A percentile compares a stretch with the other conserved stretches of the same genome.
These are phyloP conservation scores for Nomada fabriciana DNA, from an alignment of 2,888 invertebrate species.

Conservation along the genomic window DNA sequence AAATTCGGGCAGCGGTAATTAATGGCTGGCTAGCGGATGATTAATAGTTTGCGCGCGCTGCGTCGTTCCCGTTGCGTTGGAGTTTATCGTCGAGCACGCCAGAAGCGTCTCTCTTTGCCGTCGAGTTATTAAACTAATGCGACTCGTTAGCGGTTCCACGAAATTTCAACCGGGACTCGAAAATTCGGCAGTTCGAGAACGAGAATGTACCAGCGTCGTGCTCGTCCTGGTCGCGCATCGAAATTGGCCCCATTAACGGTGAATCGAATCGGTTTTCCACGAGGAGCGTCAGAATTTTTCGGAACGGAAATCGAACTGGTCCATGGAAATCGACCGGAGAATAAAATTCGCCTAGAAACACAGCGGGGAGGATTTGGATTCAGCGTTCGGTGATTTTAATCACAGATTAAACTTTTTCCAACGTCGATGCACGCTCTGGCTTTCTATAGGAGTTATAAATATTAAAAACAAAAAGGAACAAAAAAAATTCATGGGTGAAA, in stretches of 20 bases:
- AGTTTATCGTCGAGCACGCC: slow-evolving; percentile 53
- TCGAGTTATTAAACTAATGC: slow-evolving; percentile 76
- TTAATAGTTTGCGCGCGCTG: slow-evolving; percentile 55
- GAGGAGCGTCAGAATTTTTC: neutral
- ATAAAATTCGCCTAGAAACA: neutral
- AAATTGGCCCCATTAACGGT: slow-evolving; percentile 68
- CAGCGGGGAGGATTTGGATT: neutral
- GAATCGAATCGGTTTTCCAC: neutral
- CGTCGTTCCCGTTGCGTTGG: slow-evolving; percentile 41
- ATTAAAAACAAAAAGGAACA: slow-evolving; percentile 8
- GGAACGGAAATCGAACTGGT: neutral
- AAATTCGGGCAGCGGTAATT: slow-evolving; percentile 59
- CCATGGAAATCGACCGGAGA: slow-evolving; percentile 12
- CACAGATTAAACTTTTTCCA: slow-evolving; percentile 25
- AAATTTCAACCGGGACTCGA: slow-evolving; percentile 41
- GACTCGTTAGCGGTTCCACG: slow-evolving; percentile 63
- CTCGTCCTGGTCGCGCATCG: neutral
- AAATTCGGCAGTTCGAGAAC: slow-evolving; percentile 36
- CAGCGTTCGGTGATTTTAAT: slow-evolving; percentile 30
- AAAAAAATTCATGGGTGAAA: neutral
- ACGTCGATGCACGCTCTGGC: neutral
- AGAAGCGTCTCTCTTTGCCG: slow-evolving; percentile 40
- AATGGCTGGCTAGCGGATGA: slow-evolving; percentile 54
- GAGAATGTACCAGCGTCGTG: neutral
- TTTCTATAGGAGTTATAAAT: neutral